phyloP scores from a whole-genome alignment of 2,113 vertebrate species.

The Siphamia tubifer region DNA sequence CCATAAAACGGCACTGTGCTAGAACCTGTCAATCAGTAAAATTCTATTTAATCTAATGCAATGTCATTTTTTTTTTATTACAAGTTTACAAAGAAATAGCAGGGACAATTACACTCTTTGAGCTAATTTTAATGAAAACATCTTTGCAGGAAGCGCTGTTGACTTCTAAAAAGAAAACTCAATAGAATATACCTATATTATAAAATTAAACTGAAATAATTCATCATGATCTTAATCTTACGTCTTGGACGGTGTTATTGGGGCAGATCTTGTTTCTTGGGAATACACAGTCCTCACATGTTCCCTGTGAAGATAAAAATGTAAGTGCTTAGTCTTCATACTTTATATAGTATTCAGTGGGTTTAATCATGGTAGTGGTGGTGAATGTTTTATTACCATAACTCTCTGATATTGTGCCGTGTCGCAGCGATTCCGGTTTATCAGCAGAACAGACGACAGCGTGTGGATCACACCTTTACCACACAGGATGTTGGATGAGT shows the following conservation, averaged over 20 bases:
- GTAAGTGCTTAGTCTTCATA: not conserved
- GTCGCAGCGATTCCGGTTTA: conserved; percentile 91
- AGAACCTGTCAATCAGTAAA: no score
- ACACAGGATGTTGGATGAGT: conserved; percentile 81
- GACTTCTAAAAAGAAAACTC: no score
- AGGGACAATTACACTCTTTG: no score
- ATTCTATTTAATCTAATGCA: no score
- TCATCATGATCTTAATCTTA: conserved; percentile 5
- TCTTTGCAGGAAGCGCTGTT: no score
- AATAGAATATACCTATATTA: no score
- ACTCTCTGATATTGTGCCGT: conserved; percentile 24
- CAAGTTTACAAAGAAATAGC: no score
- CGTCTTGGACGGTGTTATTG: conserved; percentile 62
- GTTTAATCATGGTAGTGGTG: no score
- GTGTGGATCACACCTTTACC: conserved; percentile 90
- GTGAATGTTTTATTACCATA: conserved; percentile 24
- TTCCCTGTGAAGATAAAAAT: conserved; percentile 46
- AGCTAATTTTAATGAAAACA: no score
- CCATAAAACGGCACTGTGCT: no score
- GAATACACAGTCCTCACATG: conserved; percentile 63
- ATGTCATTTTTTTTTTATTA: no score
- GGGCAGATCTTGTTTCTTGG: conserved; percentile 74
- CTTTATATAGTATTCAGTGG: fast-evolving
- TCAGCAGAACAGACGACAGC: conserved; percentile 84
- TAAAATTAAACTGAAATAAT: no score